Base-by-base conservation (phyloP, 2,888 invertebrate species). In the Limnephilus auricula region DNA sequence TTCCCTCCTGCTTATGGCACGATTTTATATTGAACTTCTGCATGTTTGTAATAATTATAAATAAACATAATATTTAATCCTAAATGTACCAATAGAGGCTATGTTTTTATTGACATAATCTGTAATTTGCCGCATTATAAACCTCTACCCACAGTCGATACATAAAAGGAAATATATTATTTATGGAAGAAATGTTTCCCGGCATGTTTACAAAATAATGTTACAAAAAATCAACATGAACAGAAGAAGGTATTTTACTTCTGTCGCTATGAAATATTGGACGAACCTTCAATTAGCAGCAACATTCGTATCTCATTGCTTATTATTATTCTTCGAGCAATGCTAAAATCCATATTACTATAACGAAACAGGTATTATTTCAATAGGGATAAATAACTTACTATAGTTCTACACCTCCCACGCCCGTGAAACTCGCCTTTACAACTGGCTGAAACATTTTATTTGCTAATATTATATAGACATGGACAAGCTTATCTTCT, bases 371-470 rank as follows among this genome's bases (percentile, higher is more conserved):
- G 65, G 65, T 65, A 65, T 65, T 65, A 65, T 25, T 65, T 65
- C 65, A 65, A 65, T n/a, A n/a, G 25, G 65, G 65, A 65, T 25
- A 65, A 65, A 25, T n/a, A n/a, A 65, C n/a, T n/a, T 65, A 65
- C 80, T 13, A 80, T 80, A 32, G 80, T 80, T 32, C 80, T 80
- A 32, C 32, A 31, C 32, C 31, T 80, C 80, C 80, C 32, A 80
- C 80, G 80, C 32, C 32, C 13, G 32, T 32, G 32, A 32, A 80
- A 80, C 80, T 80, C 31, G 32, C 32, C 32, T 80, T 18, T 32
- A 18, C 80, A 80, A 80, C 80, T 32, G 80, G 80, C 80, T 80
- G 32, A 6, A 18, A 32, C 80, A 65, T 80, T 80, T 80, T 80
- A 80, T 80, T 80, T 80, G 13, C 80, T 32, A 13, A 80, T 80